Percentiles rank a stretch among this genome's conserved stretches.
Conservation (phyloP, 2,888 invertebrate genomes). For the Labia minor region DNA sequence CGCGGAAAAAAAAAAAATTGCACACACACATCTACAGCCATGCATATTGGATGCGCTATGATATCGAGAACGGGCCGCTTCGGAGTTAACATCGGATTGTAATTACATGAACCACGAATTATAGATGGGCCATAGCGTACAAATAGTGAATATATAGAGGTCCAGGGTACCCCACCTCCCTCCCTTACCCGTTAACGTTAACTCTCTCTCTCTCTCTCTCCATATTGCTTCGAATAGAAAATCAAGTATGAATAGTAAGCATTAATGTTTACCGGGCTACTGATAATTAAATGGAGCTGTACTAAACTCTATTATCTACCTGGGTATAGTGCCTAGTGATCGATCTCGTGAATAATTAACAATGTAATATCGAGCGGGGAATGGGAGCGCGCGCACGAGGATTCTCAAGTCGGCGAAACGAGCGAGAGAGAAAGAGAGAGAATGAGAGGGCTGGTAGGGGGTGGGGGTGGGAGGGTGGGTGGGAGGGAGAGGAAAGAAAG, state of each 20-base stretch:
- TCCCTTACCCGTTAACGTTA: too few relatives aligned
- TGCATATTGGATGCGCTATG: conserved; percentile 5
- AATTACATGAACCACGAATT: conserved; percentile 13
- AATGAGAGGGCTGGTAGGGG: not conserved
- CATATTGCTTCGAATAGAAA: conserved; percentile 13
- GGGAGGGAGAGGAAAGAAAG: too few relatives aligned
- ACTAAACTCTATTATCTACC: conserved; percentile 26
- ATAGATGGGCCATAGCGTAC: conserved; percentile 7
- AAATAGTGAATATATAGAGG: conserved; percentile 13
- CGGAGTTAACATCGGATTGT: conserved; percentile 13
- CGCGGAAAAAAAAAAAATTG: not conserved
- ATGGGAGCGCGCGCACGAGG: not conserved
- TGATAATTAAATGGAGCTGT: conserved; percentile 27
- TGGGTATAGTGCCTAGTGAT: conserved; percentile 28
- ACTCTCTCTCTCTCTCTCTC: not conserved
- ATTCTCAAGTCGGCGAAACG: conserved; percentile 13
- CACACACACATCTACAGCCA: too few relatives aligned
- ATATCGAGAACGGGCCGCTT: conserved; percentile 1
- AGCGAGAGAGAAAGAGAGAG: not conserved
- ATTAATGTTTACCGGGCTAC: conserved; percentile 26
- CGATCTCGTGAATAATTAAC: conserved; percentile 39
- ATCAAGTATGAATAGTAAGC: conserved; percentile 19
- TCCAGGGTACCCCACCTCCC: too few relatives aligned
- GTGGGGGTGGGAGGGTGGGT: not conserved
- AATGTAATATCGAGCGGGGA: conserved; percentile 36